phyloP scores from a whole-genome alignment of 2,888 invertebrate genomes.

The Luperina testacea region DNA sequence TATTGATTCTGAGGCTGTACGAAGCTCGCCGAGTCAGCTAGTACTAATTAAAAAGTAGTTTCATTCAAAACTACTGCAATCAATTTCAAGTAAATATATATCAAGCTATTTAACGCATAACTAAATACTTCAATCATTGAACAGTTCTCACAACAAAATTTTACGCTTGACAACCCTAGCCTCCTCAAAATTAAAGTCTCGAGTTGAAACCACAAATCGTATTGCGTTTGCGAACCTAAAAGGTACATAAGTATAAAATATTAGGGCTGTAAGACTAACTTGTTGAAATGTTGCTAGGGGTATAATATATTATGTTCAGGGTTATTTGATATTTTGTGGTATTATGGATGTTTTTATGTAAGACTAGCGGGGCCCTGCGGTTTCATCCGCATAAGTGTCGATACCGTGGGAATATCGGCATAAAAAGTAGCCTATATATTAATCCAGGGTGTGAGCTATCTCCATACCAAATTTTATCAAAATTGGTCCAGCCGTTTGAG shows the following conservation, averaged over 20 bases:
- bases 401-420: too few species aligned
- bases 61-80: too few species aligned
- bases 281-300: constrained; percentile 30
- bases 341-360: not conserved
- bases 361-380: not conserved
- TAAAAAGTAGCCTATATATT: too few species aligned
- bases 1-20: too few species aligned
- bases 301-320: constrained; percentile 34
- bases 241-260: constrained; percentile 54
- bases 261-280: constrained; percentile 50
- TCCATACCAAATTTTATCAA: too few species aligned
- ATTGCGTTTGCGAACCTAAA: constrained; percentile 55
- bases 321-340: constrained; percentile 23
- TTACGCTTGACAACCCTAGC: constrained; percentile 41
- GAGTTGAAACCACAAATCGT: constrained; percentile 58
- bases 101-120: too few species aligned
- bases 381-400: too few species aligned
- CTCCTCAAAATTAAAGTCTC: constrained; percentile 48
- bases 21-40: too few species aligned
- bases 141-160: not conserved
- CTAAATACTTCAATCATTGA: not conserved
- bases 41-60: too few species aligned
- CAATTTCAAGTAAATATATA: not conserved
- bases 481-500: too few species aligned
- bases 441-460: too few species aligned